Conservation (phyloP, 2,797 vertebrate species). For the Lates japonicus region DNA sequence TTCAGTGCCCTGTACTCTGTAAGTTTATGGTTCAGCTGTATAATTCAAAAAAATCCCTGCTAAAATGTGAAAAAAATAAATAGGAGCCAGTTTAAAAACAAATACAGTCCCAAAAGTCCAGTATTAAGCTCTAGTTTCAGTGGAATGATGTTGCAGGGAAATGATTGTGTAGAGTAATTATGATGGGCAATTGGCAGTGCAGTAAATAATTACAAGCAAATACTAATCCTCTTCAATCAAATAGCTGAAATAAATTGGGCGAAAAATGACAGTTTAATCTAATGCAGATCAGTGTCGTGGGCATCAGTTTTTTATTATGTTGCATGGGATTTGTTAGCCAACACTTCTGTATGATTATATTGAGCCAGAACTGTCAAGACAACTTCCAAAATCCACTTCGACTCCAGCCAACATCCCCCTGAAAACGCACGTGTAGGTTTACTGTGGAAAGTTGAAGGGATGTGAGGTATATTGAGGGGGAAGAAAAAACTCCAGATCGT, state of each 20-base stretch:
- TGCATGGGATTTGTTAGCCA: conserved; percentile 30
- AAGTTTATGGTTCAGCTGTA: background rate
- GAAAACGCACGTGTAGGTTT: conserved; percentile 62
- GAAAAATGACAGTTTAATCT: conserved; percentile 39
- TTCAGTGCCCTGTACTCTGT: background rate
- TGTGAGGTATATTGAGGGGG: conserved; percentile 54
- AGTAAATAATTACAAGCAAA: conserved; percentile 51
- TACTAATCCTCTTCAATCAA: conserved; percentile 41
- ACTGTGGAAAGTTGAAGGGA: conserved; percentile 57
- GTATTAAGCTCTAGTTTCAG: conserved; percentile 20
- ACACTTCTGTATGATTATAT: conserved; percentile 21
- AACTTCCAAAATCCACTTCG: conserved; percentile 42
- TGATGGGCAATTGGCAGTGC: conserved; percentile 35
- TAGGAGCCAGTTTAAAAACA: background rate
- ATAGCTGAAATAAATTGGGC: conserved; percentile 47
- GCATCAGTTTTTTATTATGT: conserved; percentile 34
- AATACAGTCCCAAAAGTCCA: conserved; percentile 10
- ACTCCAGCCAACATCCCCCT: conserved; percentile 34
- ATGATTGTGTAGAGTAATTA: conserved; percentile 32
- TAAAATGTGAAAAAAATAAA: conserved; percentile 23
- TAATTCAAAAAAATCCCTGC: conserved; percentile 1
- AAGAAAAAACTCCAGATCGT: conserved; percentile 66
- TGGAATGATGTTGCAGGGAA: conserved; percentile 20
- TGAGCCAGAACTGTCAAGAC: conserved; percentile 29
- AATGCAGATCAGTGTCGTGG: conserved; percentile 19